Evolutionary conservation across 2,888 invertebrate genomes (phyloP), one percentile per base, ranked within the genome.

Genomic region (Elysia crispata): DNA sequence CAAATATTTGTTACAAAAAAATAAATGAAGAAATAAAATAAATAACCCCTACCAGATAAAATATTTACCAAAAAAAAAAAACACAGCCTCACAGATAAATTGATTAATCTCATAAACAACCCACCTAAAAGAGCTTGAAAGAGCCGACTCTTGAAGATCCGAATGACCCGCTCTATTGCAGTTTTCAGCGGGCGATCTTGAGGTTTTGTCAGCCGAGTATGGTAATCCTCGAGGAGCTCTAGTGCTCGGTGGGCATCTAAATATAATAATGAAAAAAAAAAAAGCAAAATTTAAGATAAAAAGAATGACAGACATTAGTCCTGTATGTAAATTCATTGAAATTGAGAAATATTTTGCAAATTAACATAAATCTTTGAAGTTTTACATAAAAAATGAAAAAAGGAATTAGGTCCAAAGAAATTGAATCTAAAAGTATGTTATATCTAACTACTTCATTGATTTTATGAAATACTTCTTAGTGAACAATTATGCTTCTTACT

Each of bases 111-210:
- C n/a, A n/a, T n/a, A 49, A 25, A 28, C 3, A 25, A 25, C 95
- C 95, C 94, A 99, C 98, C 99, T 93, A 99, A 94, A 87, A 99
- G 94, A 86, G 99, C 98, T 93, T 98, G 98, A 94, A 99, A 99
- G 84, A 99, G 95, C 84, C 97, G 94, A 89, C 98, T 98, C 93
- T 99, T 99, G 94, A 99, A 99, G 93, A 98, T 98, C 90, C 97
- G 95, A 93, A 99, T 98, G 91, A 99, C 98, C 88, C 98, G 95
- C 93, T 99, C 99, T 92, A 99, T 98, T 87, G 98, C 98, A 89
- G 96, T 95, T 87, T 98, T 95, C 87, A 99, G 95, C 92, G 98
- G 98, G 91, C 97, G 95, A 93, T 99, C 98, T 92, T 98, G 97
- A 78, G 98, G 96, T 92, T 96, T 96, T 87, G 95, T 96, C 90